Base-by-base conservation (phyloP, 1,140 invertebrate genomes). In the Drosophila albomicans region DNA sequence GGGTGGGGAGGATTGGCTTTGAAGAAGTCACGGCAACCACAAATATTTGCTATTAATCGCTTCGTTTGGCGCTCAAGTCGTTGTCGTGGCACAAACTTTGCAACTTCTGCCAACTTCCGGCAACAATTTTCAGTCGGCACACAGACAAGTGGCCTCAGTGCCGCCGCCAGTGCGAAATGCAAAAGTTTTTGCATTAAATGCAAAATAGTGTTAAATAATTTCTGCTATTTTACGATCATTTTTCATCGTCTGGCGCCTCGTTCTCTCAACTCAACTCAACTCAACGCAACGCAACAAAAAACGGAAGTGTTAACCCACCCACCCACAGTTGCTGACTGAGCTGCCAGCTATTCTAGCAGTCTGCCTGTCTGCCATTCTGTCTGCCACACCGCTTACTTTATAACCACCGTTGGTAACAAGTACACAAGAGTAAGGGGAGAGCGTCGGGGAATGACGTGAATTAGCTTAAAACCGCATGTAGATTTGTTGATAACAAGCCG, bases 171-270 rank as follows among this genome's bases (percentile, higher is more conserved):
- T 7, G 35, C 25, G 43, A 78, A 78, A 64, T 62, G 73, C 51
- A 32, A 80, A 88, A 88, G 56, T 88, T 88, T 84, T 78, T 84
- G 85, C 84, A 88, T 88, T 89, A 84, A 88, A 88, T 84, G 75
- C 74, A 88, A 88, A 88, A 84, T 77, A 85, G 84, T 88, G 84
- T 88, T 81, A 84, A 88, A 89, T 88, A 89, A 88, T 87, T 87
- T 82, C 58, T 72, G 84, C 61, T 75, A 79, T 80, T 82, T 84
- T 88, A 80, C 78, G 70, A 87, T 87, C 66, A 78, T 82, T 88
- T 80, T 78, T 79, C 84, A 75, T 64, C 54, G 61, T 52, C 11
- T 58, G 64, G 63, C 75, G 58, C 64, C 59, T 28, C 30, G 46
- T 58, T 68, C 51, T 32, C 45, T 10, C 35, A 38, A 38, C 35